Evolutionary conservation across 1,140 invertebrate species (phyloP).

Genomic region (Hylyphantes graminicola): DNA sequence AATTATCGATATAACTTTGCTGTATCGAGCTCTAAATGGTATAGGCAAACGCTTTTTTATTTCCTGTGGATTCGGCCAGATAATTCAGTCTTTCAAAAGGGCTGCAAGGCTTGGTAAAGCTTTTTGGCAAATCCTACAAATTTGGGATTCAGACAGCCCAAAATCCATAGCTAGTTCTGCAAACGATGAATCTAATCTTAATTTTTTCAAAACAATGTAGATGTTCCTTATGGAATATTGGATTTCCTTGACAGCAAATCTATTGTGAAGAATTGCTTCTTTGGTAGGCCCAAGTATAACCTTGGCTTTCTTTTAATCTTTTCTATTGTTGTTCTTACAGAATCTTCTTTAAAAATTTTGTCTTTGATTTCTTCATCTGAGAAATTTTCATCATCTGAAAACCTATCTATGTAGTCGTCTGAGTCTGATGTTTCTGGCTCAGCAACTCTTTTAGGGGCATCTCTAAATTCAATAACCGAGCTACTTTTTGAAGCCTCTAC

Average conservation of each 20-base stretch:
- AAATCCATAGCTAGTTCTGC: background rate
- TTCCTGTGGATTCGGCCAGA: conserved; percentile 19
- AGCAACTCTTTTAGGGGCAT: no score
- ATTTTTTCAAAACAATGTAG: conserved; percentile 9
- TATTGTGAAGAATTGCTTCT: background rate
- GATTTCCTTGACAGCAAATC: background rate
- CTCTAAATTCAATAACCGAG: no score
- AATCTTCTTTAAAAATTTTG: no score
- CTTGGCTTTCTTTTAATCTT: background rate
- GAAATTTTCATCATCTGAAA: no score
- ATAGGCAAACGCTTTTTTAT: conserved; percentile 3
- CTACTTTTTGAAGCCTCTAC: no score
- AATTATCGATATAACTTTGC: conserved; percentile 52
- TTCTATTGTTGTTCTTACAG: background rate
- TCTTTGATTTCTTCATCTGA: no score
- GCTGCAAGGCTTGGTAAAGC: background rate
- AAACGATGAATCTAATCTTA: background rate
- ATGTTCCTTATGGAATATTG: background rate
- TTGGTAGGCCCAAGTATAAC: background rate
- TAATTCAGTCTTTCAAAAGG: conserved; percentile 1
- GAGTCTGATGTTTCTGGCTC: no score
- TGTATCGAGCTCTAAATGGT: background rate
- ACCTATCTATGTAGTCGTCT: no score
- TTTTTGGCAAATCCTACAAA: background rate
- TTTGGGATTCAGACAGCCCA: background rate